Base-by-base conservation (phyloP, 2,113 vertebrate species). In the Hypocryptadius cinnamomeus region DNA sequence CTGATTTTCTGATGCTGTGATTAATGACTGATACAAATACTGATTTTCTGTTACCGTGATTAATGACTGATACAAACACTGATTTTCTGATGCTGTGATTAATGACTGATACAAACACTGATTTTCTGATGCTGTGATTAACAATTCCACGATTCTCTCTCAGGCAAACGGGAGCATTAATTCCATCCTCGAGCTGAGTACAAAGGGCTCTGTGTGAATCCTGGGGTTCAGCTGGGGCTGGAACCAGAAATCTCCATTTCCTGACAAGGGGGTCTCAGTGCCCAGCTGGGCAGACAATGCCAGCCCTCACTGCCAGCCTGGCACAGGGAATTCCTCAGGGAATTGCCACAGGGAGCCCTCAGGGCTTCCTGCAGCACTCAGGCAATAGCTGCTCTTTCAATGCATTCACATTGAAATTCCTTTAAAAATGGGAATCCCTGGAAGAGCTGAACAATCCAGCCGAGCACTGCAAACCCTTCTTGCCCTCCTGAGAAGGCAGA, bases 141-240 rank as follows among this genome's bases (percentile, higher is more conserved):
- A 11, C 4, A 18, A 12, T 11, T 9, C 5, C 31, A 5, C 0
- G 10, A 20, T 30, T 48, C 50, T 9, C 17, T 2, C 3, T 3
- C 50, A 21, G 69, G 23, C 14, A 2, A 45, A 6, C 22, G n/a
- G 23, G 59, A 45, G 39, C 40, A 7, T 8, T 1, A 31, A 72
- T 93, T 72, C 79, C 78, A 48, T 2, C 39, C 89, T 44, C 10
- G 10, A 66, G 79, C 92, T 65, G 69, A 65, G 80, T 54, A 73
- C 89, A 57, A 68, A 78, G 57, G 89, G 94, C 44, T 86, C 18
- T 50, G 35, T 13, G 79, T 59, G 47, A 90, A 63, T 7, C 5
- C 23, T 13, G 71, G 11, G 70, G 25, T 79, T 79, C 15, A 6
- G 64, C 77, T 74, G 89, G 47, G 25, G 12, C 51, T 53, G 8